Evolutionary conservation across 2,113 vertebrate genomes (phyloP), one percentile per base, ranked within the genome.

Genomic region (Leptobrachium ailaonicum): DNA sequence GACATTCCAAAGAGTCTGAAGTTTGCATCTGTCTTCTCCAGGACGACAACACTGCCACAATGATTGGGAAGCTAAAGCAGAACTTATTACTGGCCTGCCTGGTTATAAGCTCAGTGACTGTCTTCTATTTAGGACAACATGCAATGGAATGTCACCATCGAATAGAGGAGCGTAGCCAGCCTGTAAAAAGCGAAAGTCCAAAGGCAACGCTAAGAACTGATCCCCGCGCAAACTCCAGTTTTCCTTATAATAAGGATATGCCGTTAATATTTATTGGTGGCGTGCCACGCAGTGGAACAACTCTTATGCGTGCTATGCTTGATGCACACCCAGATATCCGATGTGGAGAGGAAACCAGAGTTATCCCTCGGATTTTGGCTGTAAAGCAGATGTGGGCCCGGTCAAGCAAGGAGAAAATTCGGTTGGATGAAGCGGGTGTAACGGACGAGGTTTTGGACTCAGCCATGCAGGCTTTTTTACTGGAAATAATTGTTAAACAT

Each of bases 381-480:
- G 94, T 98, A 77, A 99, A 99, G 80, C 97, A 99, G 91, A 98
- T 99, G 96, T 98, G 97, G 97, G 97, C 96, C 9, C 91, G 96
- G 6, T 99, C 97, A 0, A 97, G 96, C 71, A 94, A 96, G 75
- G 97, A 99, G 88, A 99, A 98, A 83, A 95, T 98, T 88, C 94
- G 97, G 0, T 88, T 99, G 85, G 96, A 99, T 0, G 97, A 99
- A 85, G 97, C 97, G 0, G 97, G 97, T 0, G 97, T 99, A 41
- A 99, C 97, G 0, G 97, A 99, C 0, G 96, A 98, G 85, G 97
- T 99, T 79, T 84, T 99, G 83, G 97, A 99, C 44, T 96, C 97
- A 0, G 97, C 97, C 86, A 98, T 99, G 97, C 95, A 95, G 88
- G 97, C 97, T 0, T 99, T 99, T 75, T 83, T 99, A 20, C 70